phyloP scores from a whole-genome alignment of 2,797 vertebrate species.

The Denticeps clupeoides region DNA sequence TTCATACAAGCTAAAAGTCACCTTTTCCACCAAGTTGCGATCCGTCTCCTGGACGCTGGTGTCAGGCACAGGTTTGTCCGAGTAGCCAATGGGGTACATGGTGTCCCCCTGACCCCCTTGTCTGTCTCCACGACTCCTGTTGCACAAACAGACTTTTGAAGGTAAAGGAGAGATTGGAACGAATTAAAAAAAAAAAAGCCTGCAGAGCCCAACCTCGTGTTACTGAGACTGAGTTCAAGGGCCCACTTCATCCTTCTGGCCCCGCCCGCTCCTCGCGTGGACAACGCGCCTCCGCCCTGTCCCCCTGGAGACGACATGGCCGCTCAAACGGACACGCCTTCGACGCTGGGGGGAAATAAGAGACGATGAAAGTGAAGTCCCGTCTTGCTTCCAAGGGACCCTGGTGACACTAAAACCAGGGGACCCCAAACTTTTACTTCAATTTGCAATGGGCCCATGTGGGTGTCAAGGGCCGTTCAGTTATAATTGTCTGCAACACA shows the following conservation, averaged over 20 bases:
- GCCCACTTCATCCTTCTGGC: conserved; percentile 64
- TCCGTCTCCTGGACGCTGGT: conserved; percentile 92
- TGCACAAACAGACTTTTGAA: conserved; percentile 29
- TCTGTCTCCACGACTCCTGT: conserved; percentile 59
- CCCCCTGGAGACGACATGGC: conserved; percentile 61
- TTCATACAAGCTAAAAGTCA: conserved; percentile 30
- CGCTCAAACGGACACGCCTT: background rate
- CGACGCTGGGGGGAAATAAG: too few relatives aligned
- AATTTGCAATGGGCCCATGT: too few relatives aligned
- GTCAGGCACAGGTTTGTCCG: conserved; percentile 86
- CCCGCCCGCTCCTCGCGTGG: conserved; percentile 47
- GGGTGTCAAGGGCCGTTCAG: too few relatives aligned
- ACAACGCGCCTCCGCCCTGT: conserved; percentile 57
- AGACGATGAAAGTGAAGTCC: too few relatives aligned
- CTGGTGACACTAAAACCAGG: too few relatives aligned
- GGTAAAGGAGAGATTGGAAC: background rate
- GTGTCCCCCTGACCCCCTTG: conserved; percentile 71
- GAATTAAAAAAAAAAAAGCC: background rate
- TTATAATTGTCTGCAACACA: too few relatives aligned
- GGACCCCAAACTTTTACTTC: too few relatives aligned
- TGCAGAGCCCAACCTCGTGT: conserved; percentile 43
- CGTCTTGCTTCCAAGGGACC: too few relatives aligned
- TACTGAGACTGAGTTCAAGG: conserved; percentile 59
- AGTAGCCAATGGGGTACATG: conserved; percentile 84
- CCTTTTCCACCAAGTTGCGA: conserved; percentile 93